Conservation (phyloP, 2,113 vertebrate species). For the Gadus chalcogrammus region DNA sequence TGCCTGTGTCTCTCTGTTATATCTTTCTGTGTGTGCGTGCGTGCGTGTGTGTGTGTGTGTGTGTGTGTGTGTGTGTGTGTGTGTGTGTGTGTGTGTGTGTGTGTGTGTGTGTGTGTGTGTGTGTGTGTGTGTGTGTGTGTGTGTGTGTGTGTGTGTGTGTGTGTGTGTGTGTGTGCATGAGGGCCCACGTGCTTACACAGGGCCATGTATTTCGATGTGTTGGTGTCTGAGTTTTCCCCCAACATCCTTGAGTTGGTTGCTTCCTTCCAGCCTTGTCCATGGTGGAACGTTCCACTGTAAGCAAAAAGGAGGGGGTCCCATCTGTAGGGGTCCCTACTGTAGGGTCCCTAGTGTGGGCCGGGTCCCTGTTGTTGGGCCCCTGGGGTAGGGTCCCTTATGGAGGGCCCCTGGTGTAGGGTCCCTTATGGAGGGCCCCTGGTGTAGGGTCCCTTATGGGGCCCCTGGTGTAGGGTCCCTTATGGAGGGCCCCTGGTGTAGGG, state of each 20-base stretch:
- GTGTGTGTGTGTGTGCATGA: background rate
- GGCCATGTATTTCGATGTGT: too few relatives aligned
- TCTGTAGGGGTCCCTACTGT: constrained; percentile 19
- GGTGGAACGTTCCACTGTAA: too few relatives aligned
- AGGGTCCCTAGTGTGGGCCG: constrained; percentile 30
- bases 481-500: too few relatives aligned
- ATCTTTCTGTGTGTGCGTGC: background rate
- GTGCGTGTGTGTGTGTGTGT: constrained; percentile 15
- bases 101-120: background rate
- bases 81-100: background rate
- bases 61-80: constrained; percentile 6
- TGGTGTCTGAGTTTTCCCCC: too few relatives aligned
- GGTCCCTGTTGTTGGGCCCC: constrained; percentile 13
- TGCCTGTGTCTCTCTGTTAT: background rate
- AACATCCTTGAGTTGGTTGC: too few relatives aligned
- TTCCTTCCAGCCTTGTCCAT: too few relatives aligned
- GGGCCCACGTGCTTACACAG: too few relatives aligned
- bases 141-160: constrained; percentile 7
- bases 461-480: constrained; percentile 42
- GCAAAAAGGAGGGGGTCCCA: too few relatives aligned
- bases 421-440: too few relatives aligned
- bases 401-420: too few relatives aligned
- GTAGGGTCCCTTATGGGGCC: too few relatives aligned
- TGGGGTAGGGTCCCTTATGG: too few relatives aligned
- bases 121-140: constrained; percentile 12